Evolutionary conservation across 2,797 vertebrate species (phyloP).

Genomic region (Cuculus canorus): DNA sequence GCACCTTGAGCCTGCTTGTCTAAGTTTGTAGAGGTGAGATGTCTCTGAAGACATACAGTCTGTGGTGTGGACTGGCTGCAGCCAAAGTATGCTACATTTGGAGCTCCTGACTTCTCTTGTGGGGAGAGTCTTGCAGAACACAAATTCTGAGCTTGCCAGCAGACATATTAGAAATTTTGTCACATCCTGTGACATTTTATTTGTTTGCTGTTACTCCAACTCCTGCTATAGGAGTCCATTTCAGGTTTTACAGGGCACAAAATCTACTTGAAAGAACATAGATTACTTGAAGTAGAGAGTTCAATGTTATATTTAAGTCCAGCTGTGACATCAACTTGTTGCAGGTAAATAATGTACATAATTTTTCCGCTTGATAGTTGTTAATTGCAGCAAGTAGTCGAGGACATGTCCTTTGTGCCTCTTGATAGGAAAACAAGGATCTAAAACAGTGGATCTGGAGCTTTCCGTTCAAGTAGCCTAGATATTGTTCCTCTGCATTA

Average conservation of each 20-base stretch:
- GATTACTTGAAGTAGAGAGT: not conserved
- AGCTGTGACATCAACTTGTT: not conserved
- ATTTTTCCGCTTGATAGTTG: not conserved
- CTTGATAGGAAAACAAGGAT: not conserved
- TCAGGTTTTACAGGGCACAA: not conserved
- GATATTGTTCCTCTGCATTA: not conserved
- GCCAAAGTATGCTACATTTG: rapidly evolving
- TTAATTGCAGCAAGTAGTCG: not conserved
- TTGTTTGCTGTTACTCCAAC: not conserved
- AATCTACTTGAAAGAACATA: not conserved
- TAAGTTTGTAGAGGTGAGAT: not conserved
- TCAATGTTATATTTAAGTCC: not conserved
- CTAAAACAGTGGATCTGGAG: not conserved
- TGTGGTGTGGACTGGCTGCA: not conserved
- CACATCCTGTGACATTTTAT: not conserved
- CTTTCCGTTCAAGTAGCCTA: rapidly evolving
- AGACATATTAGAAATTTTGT: not conserved
- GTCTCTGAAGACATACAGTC: not conserved
- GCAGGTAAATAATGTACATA: not conserved
- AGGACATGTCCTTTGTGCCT: not conserved
- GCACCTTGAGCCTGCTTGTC: not conserved
- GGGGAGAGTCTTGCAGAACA: not conserved
- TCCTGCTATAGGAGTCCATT: not conserved
- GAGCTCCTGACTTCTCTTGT: not conserved
- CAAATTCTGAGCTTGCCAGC: not conserved